These are phyloP conservation scores for Dryadula phaetusa DNA, from an alignment of 2,888 invertebrate genomes.

Conservation along the genomic window DNA sequence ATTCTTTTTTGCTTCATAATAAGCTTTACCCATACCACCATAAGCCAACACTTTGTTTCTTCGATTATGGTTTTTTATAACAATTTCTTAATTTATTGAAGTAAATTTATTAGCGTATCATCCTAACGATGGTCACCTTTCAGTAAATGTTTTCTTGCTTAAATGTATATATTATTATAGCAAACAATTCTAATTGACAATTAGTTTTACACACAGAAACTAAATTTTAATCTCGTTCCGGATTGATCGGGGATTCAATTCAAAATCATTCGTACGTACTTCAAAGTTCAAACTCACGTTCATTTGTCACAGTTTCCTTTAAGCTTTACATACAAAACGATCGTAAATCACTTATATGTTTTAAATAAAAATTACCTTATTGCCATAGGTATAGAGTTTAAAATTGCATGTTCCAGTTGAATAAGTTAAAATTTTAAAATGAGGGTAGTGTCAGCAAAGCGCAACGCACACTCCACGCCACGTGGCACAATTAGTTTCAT, in stretches of 20 bases:
- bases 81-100: neutral
- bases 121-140: neutral
- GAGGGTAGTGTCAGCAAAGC: constrained; percentile 51
- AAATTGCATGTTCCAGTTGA: constrained; percentile 22
- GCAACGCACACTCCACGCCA: constrained; percentile 61
- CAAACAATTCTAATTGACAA: constrained; percentile 35
- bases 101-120: neutral
- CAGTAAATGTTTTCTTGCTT: neutral
- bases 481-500: constrained; percentile 79
- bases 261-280: constrained; percentile 60
- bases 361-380: constrained; percentile 37
- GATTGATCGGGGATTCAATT: constrained; percentile 55
- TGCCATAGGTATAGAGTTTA: neutral
- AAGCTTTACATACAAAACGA: constrained; percentile 28
- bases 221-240: constrained; percentile 56
- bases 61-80: no score
- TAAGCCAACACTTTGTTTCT: no score
- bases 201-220: constrained; percentile 41
- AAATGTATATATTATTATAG: neutral
- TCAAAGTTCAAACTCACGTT: constrained; percentile 70
- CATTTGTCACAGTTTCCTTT: constrained; percentile 72
- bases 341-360: constrained; percentile 11
- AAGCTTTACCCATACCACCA: no score
- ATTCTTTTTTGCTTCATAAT: no score
- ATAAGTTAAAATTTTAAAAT: constrained; percentile 34